Conservation (phyloP, 2,113 vertebrate species). For the Lonchura striata region DNA sequence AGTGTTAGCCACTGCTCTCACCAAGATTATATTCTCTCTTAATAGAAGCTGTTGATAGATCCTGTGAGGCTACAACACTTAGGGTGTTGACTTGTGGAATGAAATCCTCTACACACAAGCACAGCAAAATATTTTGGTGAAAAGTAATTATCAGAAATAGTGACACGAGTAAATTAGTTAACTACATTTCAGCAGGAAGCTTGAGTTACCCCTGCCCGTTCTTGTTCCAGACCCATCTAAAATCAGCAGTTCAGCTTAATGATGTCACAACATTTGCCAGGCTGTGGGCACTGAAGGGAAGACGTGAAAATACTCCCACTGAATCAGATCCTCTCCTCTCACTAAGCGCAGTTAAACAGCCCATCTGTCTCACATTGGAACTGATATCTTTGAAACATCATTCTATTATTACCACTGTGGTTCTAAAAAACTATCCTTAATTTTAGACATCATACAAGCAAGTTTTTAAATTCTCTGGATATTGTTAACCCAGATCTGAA, state of each 20-base stretch:
- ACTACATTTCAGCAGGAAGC: constrained; percentile 74
- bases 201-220: constrained; percentile 77
- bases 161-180: constrained; percentile 79
- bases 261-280: constrained; percentile 82
- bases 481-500: constrained; percentile 63
- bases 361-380: constrained; percentile 81
- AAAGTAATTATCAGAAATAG: constrained; percentile 85
- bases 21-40: constrained; percentile 77
- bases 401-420: constrained; percentile 74
- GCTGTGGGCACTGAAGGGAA: constrained; percentile 76
- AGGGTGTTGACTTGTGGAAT: constrained; percentile 81
- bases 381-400: constrained; percentile 75
- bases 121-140: constrained; percentile 89
- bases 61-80: constrained; percentile 74
- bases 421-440: constrained; percentile 72
- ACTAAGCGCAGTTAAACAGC: constrained; percentile 76
- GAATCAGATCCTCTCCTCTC: constrained; percentile 68
- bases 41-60: constrained; percentile 82
- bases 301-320: constrained; percentile 69
- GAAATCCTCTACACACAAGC: constrained; percentile 80
- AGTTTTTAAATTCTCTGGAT: constrained; percentile 61
- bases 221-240: constrained; percentile 76
- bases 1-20: constrained; percentile 76
- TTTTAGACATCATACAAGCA: constrained; percentile 69
- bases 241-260: constrained; percentile 78